These are phyloP conservation scores for Leptocoma aspasia DNA, from an alignment of 2,113 vertebrate genomes.

Conservation along the genomic window DNA sequence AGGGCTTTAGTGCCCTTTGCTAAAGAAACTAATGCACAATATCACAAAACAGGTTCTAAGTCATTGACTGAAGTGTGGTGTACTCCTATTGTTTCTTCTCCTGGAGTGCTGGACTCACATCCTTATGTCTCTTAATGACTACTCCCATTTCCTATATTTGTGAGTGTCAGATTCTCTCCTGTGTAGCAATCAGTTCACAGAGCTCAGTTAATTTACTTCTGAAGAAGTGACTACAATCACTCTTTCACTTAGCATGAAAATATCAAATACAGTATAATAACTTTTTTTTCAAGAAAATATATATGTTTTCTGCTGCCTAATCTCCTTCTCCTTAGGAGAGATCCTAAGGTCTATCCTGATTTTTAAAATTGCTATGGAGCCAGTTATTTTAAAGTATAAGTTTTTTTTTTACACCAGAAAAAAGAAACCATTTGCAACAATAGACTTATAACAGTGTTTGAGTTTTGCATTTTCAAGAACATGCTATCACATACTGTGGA, in stretches of 20 bases:
- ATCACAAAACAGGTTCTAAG: not conserved
- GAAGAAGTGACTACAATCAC: not conserved
- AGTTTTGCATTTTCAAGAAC: not conserved
- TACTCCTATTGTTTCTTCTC: not conserved
- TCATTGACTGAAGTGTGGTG: fast-evolving
- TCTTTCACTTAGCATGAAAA: not conserved
- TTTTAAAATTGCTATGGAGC: not conserved
- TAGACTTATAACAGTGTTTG: not conserved
- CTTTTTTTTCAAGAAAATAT: not conserved
- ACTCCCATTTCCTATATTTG: not conserved
- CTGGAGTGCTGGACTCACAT: not conserved
- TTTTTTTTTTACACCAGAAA: not conserved
- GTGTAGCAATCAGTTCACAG: not conserved
- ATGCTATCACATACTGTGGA: not conserved
- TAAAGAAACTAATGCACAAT: not conserved
- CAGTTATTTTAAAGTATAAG: not conserved
- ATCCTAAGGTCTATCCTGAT: not conserved
- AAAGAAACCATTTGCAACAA: not conserved
- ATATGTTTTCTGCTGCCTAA: not conserved
- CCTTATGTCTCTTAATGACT: not conserved
- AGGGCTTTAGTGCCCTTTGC: not conserved
- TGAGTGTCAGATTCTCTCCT: not conserved
- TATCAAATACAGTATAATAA: not conserved
- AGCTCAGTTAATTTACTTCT: not conserved
- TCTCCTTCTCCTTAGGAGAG: too few species aligned